Evolutionary conservation across 2,113 vertebrate species (phyloP), one percentile per base, ranked within the genome.

Genomic region (Paraplagusia blochii): DNA sequence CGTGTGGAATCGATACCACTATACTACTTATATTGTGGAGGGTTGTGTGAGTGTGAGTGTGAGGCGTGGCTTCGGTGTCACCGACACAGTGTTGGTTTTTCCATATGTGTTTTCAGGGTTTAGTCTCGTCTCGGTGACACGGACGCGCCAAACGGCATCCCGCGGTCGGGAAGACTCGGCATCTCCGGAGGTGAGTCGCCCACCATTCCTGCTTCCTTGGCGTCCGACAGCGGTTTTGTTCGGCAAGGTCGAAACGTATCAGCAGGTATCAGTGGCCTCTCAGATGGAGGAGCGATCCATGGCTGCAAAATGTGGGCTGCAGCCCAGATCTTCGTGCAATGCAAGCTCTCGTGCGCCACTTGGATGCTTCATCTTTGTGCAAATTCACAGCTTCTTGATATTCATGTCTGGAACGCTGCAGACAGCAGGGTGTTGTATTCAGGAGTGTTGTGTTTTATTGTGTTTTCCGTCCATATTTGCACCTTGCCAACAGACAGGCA

Each of bases 21-120:
- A 71, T 16, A 49, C 75, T 76, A 80, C 72, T 67, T 52, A 55
- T 69, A 54, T 82, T 75, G 45, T 60, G 77, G 38, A 12, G 4
- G 38, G 11, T 11, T 40, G 44, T 4, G 22, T 29, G 22, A 58
- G 65, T 40, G 44, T 4, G 22, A 4, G 22, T 61, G 65, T 76
- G 88, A 86, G 88, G 89, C 87, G 89, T 87, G 89, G 86, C 84
- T 85, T 86, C n/a, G 66, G 58, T 82, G 80, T 82, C 80, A 80
- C 76, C 63, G 73, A 81, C 80, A 78, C 73, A 38, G 60, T 62
- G 69, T 48, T 82, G 74, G 35, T 49, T 82, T 84, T 85, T 80
- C 68, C 79, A 84, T 73, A 82, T 81, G 72, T 76, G 77, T 78
- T 59, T 44, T 63, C 45, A 58, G 53, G 58, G 52, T 61, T 62